phyloP scores from a whole-genome alignment of 2,797 vertebrate genomes.

The Halcyon chelicuti region DNA sequence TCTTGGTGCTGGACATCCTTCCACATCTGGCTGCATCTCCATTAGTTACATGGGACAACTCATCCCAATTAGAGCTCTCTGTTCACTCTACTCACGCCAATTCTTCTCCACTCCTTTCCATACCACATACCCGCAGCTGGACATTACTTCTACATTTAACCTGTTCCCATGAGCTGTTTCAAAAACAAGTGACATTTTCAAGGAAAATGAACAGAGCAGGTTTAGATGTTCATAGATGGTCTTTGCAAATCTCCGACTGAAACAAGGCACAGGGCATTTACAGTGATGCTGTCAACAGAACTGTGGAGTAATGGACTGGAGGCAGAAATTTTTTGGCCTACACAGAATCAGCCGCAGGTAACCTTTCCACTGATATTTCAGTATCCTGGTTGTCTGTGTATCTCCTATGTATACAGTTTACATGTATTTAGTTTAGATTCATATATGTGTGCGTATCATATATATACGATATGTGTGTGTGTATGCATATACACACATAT shows the following conservation, averaged over 20 bases:
- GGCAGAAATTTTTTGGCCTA: not conserved
- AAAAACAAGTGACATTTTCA: not conserved
- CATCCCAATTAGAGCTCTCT: not conserved
- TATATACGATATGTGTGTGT: not conserved
- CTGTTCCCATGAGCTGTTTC: not conserved
- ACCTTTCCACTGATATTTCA: not conserved
- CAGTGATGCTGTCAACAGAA: not conserved
- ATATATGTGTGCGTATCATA: not conserved
- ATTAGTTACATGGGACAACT: not conserved
- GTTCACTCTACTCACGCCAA: not conserved
- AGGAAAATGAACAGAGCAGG: not conserved
- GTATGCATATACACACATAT: not conserved
- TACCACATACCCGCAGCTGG: not conserved
- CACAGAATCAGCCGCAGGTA: not conserved
- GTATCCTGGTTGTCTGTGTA: not conserved
- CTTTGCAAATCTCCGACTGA: not conserved
- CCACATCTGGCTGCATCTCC: not conserved
- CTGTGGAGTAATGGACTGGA: not conserved
- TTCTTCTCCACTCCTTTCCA: not conserved
- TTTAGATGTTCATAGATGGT: not conserved
- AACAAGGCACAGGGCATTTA: not conserved
- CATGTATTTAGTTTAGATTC: not conserved
- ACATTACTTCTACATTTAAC: not conserved
- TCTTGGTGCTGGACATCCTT: not conserved
- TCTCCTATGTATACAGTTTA: not conserved